A percentile compares a stretch with the other conserved stretches of the same genome.
Evolutionary conservation across 1,140 invertebrate genomes (phyloP).

Genomic region (fruit fly (Drosophila melanogaster)): Release_6_plus_ISO1_MT NT_037436.4:4539001-4539500

Average conservation of each 20-base stretch:
- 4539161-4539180: constrained; percentile 49
- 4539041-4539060: constrained; percentile 75
- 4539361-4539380: no score
- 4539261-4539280: background rate
- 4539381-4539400: background rate
- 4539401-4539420: background rate
- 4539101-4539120: constrained; percentile 53
- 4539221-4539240: constrained; percentile 3
- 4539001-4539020: constrained; percentile 54
- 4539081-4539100: constrained; percentile 39
- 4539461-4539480: constrained; percentile 1
- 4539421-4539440: constrained; percentile 7
- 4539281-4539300: background rate
- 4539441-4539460: constrained; percentile 11
- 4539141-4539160: constrained; percentile 5
- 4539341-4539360: background rate
- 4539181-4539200: constrained; percentile 16
- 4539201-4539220: constrained; percentile 6
- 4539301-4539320: no score
- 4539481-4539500: background rate
- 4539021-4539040: constrained; percentile 39
- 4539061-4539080: constrained; percentile 71
- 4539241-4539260: constrained; percentile 19
- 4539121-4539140: constrained; percentile 8
- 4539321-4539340: no score